Evolutionary conservation across 2,797 vertebrate species (phyloP).

Genomic region (Fratercula arctica): DNA sequence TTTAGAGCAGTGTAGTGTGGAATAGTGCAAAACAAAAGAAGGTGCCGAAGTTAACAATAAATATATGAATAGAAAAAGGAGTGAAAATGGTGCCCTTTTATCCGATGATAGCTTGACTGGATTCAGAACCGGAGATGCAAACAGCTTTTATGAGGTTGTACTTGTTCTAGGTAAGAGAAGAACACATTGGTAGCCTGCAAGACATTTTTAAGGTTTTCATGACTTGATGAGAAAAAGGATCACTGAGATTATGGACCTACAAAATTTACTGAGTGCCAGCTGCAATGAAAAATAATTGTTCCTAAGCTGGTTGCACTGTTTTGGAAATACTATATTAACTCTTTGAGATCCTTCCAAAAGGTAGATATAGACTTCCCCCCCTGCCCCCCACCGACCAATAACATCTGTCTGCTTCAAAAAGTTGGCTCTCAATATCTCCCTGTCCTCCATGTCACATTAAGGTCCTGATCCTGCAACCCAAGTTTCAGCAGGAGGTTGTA

Average conservation of each 20-base stretch:
- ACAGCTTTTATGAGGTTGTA: background rate
- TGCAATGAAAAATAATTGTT: background rate
- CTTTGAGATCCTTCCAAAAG: background rate
- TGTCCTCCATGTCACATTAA: background rate
- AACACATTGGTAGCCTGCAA: background rate
- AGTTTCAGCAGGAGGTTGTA: background rate
- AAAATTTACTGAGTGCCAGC: background rate
- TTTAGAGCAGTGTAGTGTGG: slow-evolving; percentile 27
- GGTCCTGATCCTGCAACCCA: background rate
- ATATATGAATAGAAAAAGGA: slow-evolving; percentile 4
- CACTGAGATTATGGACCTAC: background rate
- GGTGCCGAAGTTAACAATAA: background rate
- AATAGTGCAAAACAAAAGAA: background rate
- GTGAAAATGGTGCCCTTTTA: background rate
- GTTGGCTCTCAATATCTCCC: background rate
- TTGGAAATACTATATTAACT: background rate
- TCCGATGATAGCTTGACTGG: background rate
- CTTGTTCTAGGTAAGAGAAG: background rate
- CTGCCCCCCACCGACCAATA: background rate
- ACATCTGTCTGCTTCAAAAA: background rate
- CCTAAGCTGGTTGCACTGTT: background rate
- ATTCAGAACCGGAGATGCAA: background rate
- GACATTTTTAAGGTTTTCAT: background rate
- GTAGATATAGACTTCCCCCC: background rate
- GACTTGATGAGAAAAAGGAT: background rate